These are phyloP conservation scores for Dallia pectoralis DNA, from an alignment of 2,797 vertebrate species.

Conservation along the genomic window DNA sequence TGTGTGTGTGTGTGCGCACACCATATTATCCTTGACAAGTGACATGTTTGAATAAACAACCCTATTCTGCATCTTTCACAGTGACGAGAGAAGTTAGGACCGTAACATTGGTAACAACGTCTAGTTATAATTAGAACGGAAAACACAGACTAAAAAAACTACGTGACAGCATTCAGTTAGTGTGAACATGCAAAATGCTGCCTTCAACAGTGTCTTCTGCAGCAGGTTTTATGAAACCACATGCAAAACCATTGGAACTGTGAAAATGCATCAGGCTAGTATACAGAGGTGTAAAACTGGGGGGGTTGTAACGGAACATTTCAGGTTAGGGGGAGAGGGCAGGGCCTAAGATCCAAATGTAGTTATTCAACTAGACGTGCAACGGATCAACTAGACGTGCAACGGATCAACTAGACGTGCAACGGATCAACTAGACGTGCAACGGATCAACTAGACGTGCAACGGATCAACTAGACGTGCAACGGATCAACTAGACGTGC, in stretches of 20 bases:
- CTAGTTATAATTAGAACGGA: neutral
- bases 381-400: too few species aligned
- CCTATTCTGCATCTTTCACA: too few species aligned
- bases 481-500: neutral
- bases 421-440: too few species aligned
- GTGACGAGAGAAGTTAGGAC: too few species aligned
- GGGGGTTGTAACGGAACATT: neutral
- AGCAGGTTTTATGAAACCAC: neutral
- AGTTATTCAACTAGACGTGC: neutral
- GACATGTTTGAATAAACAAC: too few species aligned
- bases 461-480: too few species aligned
- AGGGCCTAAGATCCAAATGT: neutral
- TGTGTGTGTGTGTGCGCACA: too few species aligned
- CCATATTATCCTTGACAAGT: too few species aligned
- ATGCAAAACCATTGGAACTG: too few species aligned
- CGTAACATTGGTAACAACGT: neutral
- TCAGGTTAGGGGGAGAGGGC: neutral
- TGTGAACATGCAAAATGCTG: neutral
- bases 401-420: too few species aligned
- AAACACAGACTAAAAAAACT: neutral
- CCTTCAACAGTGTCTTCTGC: neutral
- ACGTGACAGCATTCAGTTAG: neutral
- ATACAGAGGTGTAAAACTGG: neutral
- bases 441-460: too few species aligned
- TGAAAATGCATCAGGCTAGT: neutral